Percentiles rank a stretch among this genome's conserved stretches.
Evolutionary conservation across 2,113 vertebrate species (phyloP).

Genomic region (Semnornis frantzii): DNA sequence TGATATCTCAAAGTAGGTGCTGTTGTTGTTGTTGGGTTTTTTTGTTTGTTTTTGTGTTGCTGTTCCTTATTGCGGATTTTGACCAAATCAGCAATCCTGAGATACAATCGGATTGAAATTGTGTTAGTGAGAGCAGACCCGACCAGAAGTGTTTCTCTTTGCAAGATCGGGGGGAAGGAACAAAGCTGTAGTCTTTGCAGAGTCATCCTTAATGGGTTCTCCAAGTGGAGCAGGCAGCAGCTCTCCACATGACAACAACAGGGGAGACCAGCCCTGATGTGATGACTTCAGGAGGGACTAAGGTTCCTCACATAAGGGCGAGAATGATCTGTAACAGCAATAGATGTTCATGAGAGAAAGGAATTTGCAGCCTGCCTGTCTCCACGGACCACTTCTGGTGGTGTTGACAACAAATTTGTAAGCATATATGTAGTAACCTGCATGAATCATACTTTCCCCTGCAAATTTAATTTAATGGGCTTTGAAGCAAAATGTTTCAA

Average conservation of each 20-base stretch:
- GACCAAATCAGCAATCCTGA: neutral
- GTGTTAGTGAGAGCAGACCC: neutral
- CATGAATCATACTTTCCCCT: neutral
- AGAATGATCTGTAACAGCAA: neutral
- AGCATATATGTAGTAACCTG: neutral
- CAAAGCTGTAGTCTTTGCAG: neutral
- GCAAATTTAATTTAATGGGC: neutral
- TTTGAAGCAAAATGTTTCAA: constrained; percentile 18
- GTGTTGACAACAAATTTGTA: neutral
- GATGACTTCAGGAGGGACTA: neutral
- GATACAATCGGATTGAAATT: neutral
- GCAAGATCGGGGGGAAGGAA: neutral
- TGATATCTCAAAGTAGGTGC: neutral
- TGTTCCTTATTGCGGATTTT: neutral
- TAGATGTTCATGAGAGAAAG: neutral
- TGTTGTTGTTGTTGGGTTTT: too few species aligned
- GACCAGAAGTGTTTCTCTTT: neutral
- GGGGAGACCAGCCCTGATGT: neutral
- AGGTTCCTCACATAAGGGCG: neutral
- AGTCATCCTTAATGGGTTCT: neutral
- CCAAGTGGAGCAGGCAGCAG: neutral
- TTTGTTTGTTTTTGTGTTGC: too few species aligned
- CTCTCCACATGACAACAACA: neutral
- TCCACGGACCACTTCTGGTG: neutral
- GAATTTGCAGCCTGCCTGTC: neutral